Base-by-base conservation (phyloP, 2,888 invertebrate genomes). In the Tetranychus truncatus region DNA sequence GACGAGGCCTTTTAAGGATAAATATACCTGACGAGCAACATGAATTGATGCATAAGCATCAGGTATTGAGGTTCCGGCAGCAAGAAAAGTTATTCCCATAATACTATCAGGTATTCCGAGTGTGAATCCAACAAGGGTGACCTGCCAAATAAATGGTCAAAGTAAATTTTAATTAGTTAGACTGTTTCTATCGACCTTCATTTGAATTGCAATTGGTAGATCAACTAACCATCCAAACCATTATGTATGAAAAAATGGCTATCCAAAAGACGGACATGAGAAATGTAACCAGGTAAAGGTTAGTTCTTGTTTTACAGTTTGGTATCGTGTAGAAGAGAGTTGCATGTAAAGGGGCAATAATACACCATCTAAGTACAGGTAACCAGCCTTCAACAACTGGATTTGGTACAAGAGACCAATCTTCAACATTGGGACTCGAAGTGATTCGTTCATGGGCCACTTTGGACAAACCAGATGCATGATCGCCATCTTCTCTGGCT, bases 221-320 rank as follows among this genome's bases (percentile, higher is more conserved):
- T 20, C 65, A 24, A n/a, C 82, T 82, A 73, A 83, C 83, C 83
- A 84, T 84, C 84, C 84, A 84, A 21, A 84, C 83, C 82, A 84
- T 83, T 6, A 84, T 67, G 78, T 84, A 84, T 15, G 83, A 83
- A 77, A 83, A 83, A 11, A 81, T 76, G 7, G 83, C 83, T 65
- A 84, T 81, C 84, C 84, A 84, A 44, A 82, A 80, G 73, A 84
- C 80, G 6, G 83, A 82, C 79, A 82, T 80, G 69, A 80, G 76
- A 78, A 83, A 83, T 1, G 82, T 82, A 9, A 79, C 79, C 74
- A 83, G 78, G 77, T 81, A 83, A 80, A 80, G 81, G 44, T 78
- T 79, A 67, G 79, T 72, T 21, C 80, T 78, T 75, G 81, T 81
- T 75, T 81, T 79, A 78, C 83, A 84, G 79, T 84, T 83, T 0